Conservation (phyloP, 2,888 invertebrate genomes). For the Acutogordius australiensis region DNA sequence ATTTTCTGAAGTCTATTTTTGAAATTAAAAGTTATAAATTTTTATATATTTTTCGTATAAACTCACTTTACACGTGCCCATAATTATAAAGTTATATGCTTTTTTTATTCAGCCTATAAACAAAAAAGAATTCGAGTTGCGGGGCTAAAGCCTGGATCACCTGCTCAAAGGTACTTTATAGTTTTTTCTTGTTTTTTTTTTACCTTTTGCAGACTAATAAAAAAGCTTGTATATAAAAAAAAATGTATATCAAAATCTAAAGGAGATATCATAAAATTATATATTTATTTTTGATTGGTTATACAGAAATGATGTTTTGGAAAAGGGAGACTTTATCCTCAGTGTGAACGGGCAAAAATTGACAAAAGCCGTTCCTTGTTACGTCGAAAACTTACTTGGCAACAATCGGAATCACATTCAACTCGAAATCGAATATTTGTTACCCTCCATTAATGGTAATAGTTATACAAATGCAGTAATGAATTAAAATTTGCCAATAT, state of each 20-base stretch:
- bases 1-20: not conserved
- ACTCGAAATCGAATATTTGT: slow-evolving; percentile 2
- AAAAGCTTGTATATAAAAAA: too few species aligned
- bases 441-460: not conserved
- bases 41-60: not conserved
- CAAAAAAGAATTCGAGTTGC: not conserved
- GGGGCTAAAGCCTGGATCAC: not conserved
- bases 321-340: not conserved
- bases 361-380: not conserved
- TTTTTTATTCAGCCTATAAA: not conserved
- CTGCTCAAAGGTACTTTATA: slow-evolving; percentile 5
- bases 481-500: too few species aligned
- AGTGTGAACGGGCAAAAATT: not conserved
- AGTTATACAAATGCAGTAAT: too few species aligned
- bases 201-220: too few species aligned
- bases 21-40: slow-evolving; percentile 1
- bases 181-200: too few species aligned
- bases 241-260: too few species aligned
- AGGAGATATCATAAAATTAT: not conserved
- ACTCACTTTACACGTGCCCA: too few species aligned
- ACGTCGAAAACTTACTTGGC: not conserved
- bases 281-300: too few species aligned
- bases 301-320: not conserved
- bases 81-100: too few species aligned
- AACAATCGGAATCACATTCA: not conserved